Evolutionary conservation across 2,888 invertebrate genomes (phyloP).

Genomic region (Dryobotodes eremita): DNA sequence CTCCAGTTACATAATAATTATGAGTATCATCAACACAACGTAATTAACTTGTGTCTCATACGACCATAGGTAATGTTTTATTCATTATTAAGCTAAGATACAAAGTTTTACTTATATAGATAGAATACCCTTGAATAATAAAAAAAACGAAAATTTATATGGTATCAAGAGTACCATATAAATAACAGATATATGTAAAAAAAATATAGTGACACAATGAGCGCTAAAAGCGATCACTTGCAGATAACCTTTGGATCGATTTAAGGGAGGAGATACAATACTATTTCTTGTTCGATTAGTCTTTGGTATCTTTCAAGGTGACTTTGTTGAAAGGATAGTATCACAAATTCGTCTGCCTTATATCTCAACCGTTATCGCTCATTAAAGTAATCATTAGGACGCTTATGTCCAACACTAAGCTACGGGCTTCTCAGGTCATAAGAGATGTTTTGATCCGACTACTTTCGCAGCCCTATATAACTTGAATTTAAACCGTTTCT

Average conservation of each 20-base stretch:
- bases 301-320: background rate
- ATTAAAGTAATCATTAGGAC: background rate
- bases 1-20: background rate
- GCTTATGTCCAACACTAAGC: background rate
- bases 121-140: background rate
- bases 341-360: no score
- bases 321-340: background rate
- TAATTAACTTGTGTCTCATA: background rate
- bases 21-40: background rate
- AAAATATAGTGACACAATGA: background rate
- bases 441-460: background rate
- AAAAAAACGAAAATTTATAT: no score
- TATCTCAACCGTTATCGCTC: no score
- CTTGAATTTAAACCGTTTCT: background rate
- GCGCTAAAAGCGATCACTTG: background rate
- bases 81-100: background rate
- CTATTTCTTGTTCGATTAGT: background rate
- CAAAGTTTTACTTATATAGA: background rate
- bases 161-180: no score
- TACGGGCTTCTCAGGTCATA: no score
- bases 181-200: background rate
- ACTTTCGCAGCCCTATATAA: background rate
- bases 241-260: background rate
- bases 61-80: background rate
- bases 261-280: background rate